Evolutionary conservation across 2,797 vertebrate species (phyloP).

Genomic region (Danio kyathit): DNA sequence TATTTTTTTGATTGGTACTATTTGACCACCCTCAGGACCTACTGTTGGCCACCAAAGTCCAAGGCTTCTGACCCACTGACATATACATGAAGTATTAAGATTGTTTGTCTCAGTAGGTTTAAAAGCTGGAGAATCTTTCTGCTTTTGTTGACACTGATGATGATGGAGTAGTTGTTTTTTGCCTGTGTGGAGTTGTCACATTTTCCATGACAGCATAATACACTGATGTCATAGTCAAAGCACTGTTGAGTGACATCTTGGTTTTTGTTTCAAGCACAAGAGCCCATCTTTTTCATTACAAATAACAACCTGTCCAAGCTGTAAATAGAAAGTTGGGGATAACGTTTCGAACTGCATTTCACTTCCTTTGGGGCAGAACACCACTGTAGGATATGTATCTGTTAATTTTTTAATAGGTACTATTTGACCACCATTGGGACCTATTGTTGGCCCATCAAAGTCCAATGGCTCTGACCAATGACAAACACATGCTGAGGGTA

Average conservation of each 20-base stretch:
- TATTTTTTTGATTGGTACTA: constrained; percentile 58
- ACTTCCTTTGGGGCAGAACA: constrained; percentile 37
- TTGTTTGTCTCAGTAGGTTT: no score
- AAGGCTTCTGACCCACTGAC: constrained; percentile 55
- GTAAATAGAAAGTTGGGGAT: constrained; percentile 32
- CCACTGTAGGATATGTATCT: constrained; percentile 5
- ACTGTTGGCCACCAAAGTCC: constrained; percentile 45
- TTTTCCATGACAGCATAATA: constrained; percentile 38
- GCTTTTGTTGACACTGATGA: no score
- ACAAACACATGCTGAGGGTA: constrained; percentile 1
- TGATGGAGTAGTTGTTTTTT: no score
- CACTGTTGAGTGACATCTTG: constrained; percentile 35
- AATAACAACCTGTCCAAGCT: constrained; percentile 43
- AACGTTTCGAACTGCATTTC: constrained; percentile 51
- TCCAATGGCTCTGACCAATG: constrained; percentile 55
- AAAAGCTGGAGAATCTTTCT: no score
- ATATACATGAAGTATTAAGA: background rate
- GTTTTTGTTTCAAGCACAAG: constrained; percentile 45
- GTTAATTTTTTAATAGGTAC: constrained; percentile 58
- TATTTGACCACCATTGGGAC: constrained; percentile 59
- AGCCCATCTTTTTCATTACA: constrained; percentile 39
- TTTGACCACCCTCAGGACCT: constrained; percentile 60
- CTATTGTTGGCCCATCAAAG: constrained; percentile 45
- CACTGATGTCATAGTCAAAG: constrained; percentile 54
- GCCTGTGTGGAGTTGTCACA: constrained; percentile 7